Evolutionary conservation across 2,797 vertebrate genomes (phyloP).

Genomic region (Sciurus carolinensis): DNA sequence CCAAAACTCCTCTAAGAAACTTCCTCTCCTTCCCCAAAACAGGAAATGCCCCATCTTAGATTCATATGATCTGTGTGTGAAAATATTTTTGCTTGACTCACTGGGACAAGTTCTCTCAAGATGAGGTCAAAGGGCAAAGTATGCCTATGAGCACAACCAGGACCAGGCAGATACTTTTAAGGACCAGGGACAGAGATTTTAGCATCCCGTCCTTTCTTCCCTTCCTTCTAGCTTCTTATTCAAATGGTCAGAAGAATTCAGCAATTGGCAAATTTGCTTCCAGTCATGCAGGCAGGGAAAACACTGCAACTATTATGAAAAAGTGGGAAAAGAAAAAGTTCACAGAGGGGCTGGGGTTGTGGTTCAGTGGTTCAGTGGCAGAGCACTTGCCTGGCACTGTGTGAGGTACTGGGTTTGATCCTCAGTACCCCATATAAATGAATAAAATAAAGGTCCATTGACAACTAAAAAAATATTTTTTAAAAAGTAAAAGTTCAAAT

Average conservation of each 20-base stretch:
- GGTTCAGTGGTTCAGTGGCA: no score
- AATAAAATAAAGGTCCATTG: no score
- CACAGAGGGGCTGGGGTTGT: no score
- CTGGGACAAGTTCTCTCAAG: neutral
- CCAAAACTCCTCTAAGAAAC: neutral
- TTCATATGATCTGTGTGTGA: neutral
- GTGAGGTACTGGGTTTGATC: no score
- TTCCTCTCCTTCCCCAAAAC: neutral
- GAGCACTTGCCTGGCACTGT: no score
- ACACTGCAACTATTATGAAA: neutral
- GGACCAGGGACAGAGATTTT: neutral
- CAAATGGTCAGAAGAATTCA: neutral
- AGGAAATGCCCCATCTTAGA: neutral
- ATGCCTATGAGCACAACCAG: neutral
- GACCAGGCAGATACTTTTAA: no score
- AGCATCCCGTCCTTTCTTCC: neutral
- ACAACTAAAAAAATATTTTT: neutral
- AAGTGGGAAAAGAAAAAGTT: neutral
- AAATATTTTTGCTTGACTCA: neutral
- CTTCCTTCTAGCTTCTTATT: neutral
- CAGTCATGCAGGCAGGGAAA: neutral
- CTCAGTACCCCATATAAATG: no score
- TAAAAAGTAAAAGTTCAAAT: neutral
- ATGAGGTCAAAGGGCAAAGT: neutral
- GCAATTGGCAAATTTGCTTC: neutral